These are phyloP conservation scores for Antechinus flavipes DNA, from an alignment of 2,113 vertebrate species.

Conservation along the genomic window DNA sequence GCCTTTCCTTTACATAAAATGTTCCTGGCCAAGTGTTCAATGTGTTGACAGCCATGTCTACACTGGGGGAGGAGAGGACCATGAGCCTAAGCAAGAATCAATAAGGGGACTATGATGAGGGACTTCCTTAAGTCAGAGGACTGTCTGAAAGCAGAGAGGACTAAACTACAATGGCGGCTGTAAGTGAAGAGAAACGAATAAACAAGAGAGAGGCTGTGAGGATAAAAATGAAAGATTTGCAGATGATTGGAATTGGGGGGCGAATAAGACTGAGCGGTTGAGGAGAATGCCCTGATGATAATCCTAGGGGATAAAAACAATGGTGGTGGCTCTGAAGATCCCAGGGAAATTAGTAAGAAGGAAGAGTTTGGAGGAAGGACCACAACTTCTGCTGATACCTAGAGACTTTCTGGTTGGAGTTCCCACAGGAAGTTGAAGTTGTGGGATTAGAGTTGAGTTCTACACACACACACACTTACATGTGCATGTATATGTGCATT, in stretches of 20 bases:
- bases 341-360: not conserved
- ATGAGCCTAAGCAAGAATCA: not conserved
- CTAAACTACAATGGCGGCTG: not conserved
- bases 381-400: not conserved
- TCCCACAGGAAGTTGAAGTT: not conserved
- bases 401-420: not conserved
- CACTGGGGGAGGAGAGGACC: not conserved
- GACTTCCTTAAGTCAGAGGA: not conserved
- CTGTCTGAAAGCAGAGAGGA: not conserved
- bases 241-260: not conserved
- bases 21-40: not conserved
- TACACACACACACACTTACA: not conserved
- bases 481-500: not conserved
- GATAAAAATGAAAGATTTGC: not conserved
- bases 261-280: not conserved
- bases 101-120: not conserved
- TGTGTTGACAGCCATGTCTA: not conserved
- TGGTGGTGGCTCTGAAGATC: not conserved
- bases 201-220: not conserved
- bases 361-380: not conserved
- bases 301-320: not conserved
- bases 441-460: not conserved
- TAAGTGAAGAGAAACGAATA: not conserved
- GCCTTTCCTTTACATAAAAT: not conserved
- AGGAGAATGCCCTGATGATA: not conserved